Evolutionary conservation across 2,888 invertebrate genomes (phyloP), one percentile per base, ranked within the genome.

Genomic region (Pardosa pseudoannulata): DNA sequence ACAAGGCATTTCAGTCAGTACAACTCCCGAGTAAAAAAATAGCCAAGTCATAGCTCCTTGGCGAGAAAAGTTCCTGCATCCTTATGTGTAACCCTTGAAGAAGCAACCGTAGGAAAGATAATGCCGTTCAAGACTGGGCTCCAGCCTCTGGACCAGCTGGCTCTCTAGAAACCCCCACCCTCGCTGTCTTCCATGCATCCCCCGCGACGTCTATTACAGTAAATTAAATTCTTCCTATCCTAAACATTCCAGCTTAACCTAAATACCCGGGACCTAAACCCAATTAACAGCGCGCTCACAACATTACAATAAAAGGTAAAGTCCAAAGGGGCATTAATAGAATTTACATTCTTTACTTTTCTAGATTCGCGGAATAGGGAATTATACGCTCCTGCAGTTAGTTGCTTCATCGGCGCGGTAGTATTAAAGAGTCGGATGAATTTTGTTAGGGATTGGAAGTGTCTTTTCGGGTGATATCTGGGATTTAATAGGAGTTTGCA

Each of bases 271-370:
- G 65, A 13, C 86, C 80, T 71, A 79, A 87, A 80, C 87, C 87
- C 80, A 87, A 87, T 87, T 87, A 87, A 76, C 80, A 80, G 67
- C 27, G 70, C 80, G 50, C 67, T 36, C 41, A 29, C 79, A 28
- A 71, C 87, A 87, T 87, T 87, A 80, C 87, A 80, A 87, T 87
- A 80, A 87, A 87, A 80, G 87, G 87, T 87, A 75, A 80, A 72
- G 41, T 56, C 70, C 67, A 7, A 41, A 36, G 79, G 41, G 31
- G 87, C 79, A 87, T 82, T 87, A 87, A 82, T 82, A 70, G 81
- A 87, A 87, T 87, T 87, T 87, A 87, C 87, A 87, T 87, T 72
- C 81, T 88, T 75, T 85, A 23, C 72, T 73, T 32, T 23, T 11
- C 19, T 23, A 16, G 56, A 56, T 27, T 32, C 32, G 67, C 19